Percentiles rank a stretch among this genome's conserved stretches.
Conservation (phyloP, 2,888 invertebrate species). For the Cantharis lateralis region DNA sequence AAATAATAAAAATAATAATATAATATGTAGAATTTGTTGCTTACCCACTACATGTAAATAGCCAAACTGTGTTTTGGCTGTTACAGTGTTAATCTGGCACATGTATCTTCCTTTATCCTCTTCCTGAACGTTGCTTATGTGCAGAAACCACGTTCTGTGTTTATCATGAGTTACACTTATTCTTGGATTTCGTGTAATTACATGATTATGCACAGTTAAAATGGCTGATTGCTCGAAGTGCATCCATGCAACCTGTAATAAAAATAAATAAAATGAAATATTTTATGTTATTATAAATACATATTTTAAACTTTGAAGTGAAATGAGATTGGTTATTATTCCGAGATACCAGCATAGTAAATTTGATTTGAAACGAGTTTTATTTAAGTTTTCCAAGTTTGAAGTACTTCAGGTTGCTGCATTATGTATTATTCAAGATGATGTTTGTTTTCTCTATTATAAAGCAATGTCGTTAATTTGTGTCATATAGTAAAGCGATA, state of each 20-base stretch:
- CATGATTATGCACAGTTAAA: conserved; percentile 90
- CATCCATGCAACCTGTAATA: conserved; percentile 91
- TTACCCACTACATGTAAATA: conserved; percentile 91
- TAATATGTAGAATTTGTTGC: conserved; percentile 44
- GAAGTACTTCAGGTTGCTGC: conserved; percentile 23
- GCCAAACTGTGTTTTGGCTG: conserved; percentile 91
- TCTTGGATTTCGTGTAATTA: conserved; percentile 89
- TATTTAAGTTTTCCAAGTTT: conserved; percentile 29
- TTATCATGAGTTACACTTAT: conserved; percentile 92
- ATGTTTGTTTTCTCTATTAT: conserved; percentile 18
- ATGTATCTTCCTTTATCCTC: conserved; percentile 91
- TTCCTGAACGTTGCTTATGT: conserved; percentile 89
- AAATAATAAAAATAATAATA: not conserved
- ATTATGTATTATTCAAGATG: conserved; percentile 33
- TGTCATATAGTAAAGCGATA: conserved; percentile 32
- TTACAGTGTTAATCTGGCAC: conserved; percentile 93
- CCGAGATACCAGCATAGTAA: conserved; percentile 23
- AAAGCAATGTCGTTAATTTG: conserved; percentile 36
- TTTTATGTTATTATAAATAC: not conserved
- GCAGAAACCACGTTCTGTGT: conserved; percentile 90
- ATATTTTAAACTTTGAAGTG: conserved; percentile 4
- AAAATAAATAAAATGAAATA: conserved; percentile 15
- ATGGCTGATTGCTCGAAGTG: conserved; percentile 93
- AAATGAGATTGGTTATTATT: conserved; percentile 8
- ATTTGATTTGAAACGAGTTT: conserved; percentile 23